These are phyloP conservation scores for Leucoraja erinaceus DNA, from an alignment of 2,113 vertebrate species.

Conservation along the genomic window DNA sequence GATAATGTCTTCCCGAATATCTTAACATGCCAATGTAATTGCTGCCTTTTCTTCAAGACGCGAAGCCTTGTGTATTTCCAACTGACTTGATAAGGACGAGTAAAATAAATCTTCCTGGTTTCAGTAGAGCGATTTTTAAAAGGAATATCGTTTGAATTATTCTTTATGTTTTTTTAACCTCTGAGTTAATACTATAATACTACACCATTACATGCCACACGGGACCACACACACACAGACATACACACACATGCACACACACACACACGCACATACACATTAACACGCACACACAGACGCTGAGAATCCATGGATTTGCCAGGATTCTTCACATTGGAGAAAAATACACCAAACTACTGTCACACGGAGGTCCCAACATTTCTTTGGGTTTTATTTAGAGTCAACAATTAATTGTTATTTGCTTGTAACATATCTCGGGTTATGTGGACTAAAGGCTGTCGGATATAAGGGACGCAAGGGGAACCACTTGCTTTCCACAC, in stretches of 20 bases:
- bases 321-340: not conserved
- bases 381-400: not conserved
- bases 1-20: conserved; percentile 59
- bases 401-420: not conserved
- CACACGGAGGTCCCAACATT: not conserved
- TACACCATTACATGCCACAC: not conserved
- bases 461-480: not conserved
- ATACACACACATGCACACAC: not conserved
- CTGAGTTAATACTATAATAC: not conserved
- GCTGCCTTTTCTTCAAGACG: conserved; percentile 42
- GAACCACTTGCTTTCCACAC: too few relatives aligned
- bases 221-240: not conserved
- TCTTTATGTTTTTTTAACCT: not conserved
- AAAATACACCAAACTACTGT: not conserved
- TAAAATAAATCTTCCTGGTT: conserved; percentile 61
- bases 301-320: not conserved
- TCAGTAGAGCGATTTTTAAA: conserved; percentile 47
- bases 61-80: conserved; percentile 54
- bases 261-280: not conserved
- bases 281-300: not conserved
- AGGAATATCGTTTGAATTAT: not conserved
- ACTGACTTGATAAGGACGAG: conserved; percentile 52
- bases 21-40: conserved; percentile 45
- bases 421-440: not conserved
- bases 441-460: not conserved